Evolutionary conservation across 53 echinoderm and acorn worm genomes (phyloP), one percentile per base, ranked within the genome.

Genomic region (Crossaster papposus): DNA sequence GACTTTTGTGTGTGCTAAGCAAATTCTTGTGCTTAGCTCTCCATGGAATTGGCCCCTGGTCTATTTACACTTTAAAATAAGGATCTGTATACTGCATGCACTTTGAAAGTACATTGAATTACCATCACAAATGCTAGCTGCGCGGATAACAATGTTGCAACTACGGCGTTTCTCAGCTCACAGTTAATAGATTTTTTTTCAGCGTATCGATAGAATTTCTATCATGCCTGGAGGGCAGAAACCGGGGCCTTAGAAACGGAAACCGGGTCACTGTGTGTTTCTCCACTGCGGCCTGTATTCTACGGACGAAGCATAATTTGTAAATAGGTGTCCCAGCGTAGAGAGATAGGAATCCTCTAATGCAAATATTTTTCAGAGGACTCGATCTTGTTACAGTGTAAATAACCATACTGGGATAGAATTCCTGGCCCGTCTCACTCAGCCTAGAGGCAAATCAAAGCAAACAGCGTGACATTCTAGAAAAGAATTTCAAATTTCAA

Each of bases 331-430:
- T 14, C 78, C 32, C 51, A 20, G 78, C 28, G 2, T 1, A 23
- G 78, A 44, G 78, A 44, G 78, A 78, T 78, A 12, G 51, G 78
- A n/a, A 51, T 78, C 78, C n/a, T 51, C 14, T 35, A 51, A 44
- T 44, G 78, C 78, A 78, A 78, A 78, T 78, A 78, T 50, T 51
- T n/a, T n/a, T n/a, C n/a, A n/a, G 50, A 1, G 22, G 14, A 9
- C 4, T 5, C 50, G 8, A 28, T 44, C 32, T 23, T 51, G 78
- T 74, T 15, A 51, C 78, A 50, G 44, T 51, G 51, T 78, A 4
- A 78, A 78, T 51, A 78, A 7, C 9, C 26, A 17, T 6, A 78
- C 10, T 78, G 78, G 51, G 34, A 78, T 51, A n/a, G n/a, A 51
- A 78, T 78, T 78, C 38, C 6, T 44, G 28, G 51, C 11, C 0